Conservation (phyloP, 1,140 invertebrate genomes). For the Drosophila tropicalis region DNA sequence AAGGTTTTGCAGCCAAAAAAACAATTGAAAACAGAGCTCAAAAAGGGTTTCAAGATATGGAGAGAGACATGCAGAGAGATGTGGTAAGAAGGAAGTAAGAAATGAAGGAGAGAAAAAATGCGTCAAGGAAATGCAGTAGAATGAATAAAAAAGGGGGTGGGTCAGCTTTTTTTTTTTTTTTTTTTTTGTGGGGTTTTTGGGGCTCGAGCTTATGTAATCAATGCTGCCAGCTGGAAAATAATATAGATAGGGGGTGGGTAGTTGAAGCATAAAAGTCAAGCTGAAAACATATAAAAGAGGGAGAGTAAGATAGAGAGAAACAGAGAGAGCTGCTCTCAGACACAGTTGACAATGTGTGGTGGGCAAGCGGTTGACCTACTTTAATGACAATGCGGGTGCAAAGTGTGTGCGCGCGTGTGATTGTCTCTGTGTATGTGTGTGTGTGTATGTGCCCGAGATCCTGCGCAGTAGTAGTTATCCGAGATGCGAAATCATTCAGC, state of each 20-base stretch:
- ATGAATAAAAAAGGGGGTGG: conserved; percentile 32
- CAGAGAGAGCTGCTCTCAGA: conserved; percentile 41
- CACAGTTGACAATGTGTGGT: conserved; percentile 53
- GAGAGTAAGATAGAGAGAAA: conserved; percentile 11
- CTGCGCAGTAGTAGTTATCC: conserved; percentile 62
- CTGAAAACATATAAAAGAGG: conserved; percentile 24
- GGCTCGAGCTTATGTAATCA: conserved; percentile 66
- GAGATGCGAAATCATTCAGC: conserved; percentile 38
- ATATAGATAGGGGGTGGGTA: conserved; percentile 15
- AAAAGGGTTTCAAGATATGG: background rate
- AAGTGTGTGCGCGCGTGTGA: conserved; percentile 37
- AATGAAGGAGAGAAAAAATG: conserved; percentile 16
- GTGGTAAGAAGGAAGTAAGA: background rate
- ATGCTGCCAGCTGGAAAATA: conserved; percentile 51
- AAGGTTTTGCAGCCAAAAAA: conserved; percentile 12
- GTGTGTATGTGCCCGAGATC: conserved; percentile 49
- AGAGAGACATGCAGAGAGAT: background rate
- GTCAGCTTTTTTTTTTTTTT: conserved; percentile 14
- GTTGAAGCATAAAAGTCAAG: conserved; percentile 21
- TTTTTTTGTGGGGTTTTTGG: background rate
- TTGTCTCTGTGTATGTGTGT: conserved; percentile 31
- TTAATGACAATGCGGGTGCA: conserved; percentile 68
- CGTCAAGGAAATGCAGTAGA: conserved; percentile 71
- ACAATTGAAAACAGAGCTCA: conserved; percentile 14
- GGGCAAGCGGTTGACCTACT: conserved; percentile 73